Base-by-base conservation (phyloP, 2,888 invertebrate genomes). In the Sympetrum striolatum region DNA sequence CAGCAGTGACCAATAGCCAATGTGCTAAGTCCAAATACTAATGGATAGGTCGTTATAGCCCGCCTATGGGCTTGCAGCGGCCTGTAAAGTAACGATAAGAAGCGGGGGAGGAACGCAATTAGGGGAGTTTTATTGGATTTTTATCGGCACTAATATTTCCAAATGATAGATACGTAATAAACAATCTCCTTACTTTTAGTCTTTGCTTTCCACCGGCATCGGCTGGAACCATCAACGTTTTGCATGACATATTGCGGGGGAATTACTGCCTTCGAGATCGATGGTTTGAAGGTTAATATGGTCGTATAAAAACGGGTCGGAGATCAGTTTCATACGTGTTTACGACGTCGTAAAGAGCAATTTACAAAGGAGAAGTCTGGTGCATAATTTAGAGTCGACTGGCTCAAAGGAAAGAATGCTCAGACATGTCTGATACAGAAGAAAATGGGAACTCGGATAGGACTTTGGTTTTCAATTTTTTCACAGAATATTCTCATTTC, bases 1-100 rank as follows among this genome's bases (percentile, higher is more conserved):
- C 86, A 64, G 48, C 60, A 64, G 37, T 86, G 60, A 86, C 86
- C 86, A 86, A 64, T 60, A n/a, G 37, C 64, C 37, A 22, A 86
- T 22, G 86, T 64, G 60, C 39, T 31, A 86, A 86, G 60, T 82
- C 58, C 35, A 18, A 58, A 86, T 86, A 86, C 86, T 37, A 86
- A 53, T 86, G 60, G 64, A 53, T 37, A 22, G 60, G 37, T 60
- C 60, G 60, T 86, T 58, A 86, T 60, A 64, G 82, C 22, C 31
- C 15, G 25, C 15, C 37, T 15, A 58, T 82, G 58, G n/a, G 35
- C 22, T 82, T 35, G 58, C 81, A 58, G n/a, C n/a, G 86, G 86
- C 64, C 64, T 86, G 86, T 86, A 60, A 64, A 86, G n/a, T 60
- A 39, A 37, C 60, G 86, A 86, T 86, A 64, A 60, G 81, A 31